phyloP scores from a whole-genome alignment of 2,888 invertebrate genomes.

The Xestoiulus laeticollis region DNA sequence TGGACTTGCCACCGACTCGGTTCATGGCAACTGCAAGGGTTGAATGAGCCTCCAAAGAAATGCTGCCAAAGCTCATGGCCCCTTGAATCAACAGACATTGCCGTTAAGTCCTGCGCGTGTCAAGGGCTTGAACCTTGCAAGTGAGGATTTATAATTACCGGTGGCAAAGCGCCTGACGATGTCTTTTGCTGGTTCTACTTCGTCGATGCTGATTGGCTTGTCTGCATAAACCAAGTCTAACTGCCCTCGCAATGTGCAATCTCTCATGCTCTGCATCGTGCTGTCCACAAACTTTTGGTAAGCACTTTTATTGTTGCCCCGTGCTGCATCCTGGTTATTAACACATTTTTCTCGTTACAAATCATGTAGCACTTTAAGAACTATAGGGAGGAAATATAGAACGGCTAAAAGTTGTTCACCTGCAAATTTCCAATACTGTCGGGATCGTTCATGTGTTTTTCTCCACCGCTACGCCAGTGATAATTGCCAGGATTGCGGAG shows the following conservation, averaged over 20 bases:
- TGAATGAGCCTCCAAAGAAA: conserved; percentile 95
- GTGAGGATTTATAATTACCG: conserved; percentile 65
- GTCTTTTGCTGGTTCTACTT: conserved; percentile 92
- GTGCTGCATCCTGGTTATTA: conserved; percentile 79
- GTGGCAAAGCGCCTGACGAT: conserved; percentile 96
- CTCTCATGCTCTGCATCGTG: conserved; percentile 83
- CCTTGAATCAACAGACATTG: conserved; percentile 67
- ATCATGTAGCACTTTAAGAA: background rate
- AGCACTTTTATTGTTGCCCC: conserved; percentile 79
- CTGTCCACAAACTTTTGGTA: conserved; percentile 87
- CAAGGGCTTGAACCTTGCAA: background rate
- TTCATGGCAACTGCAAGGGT: conserved; percentile 98
- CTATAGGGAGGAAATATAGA: background rate
- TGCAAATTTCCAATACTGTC: conserved; percentile 79
- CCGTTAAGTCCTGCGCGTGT: background rate
- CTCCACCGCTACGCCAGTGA: conserved; percentile 97
- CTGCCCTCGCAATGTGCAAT: conserved; percentile 92
- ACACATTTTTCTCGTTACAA: background rate
- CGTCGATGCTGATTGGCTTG: conserved; percentile 81
- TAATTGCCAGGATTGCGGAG: conserved; percentile 90
- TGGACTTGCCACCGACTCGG: conserved; percentile 94
- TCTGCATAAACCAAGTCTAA: conserved; percentile 82
- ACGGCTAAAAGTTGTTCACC: conserved; percentile 65
- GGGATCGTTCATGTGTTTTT: conserved; percentile 98
- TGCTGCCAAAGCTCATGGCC: conserved; percentile 97